Conservation (phyloP, 2,113 vertebrate species). For the Eulemur macaco region DNA sequence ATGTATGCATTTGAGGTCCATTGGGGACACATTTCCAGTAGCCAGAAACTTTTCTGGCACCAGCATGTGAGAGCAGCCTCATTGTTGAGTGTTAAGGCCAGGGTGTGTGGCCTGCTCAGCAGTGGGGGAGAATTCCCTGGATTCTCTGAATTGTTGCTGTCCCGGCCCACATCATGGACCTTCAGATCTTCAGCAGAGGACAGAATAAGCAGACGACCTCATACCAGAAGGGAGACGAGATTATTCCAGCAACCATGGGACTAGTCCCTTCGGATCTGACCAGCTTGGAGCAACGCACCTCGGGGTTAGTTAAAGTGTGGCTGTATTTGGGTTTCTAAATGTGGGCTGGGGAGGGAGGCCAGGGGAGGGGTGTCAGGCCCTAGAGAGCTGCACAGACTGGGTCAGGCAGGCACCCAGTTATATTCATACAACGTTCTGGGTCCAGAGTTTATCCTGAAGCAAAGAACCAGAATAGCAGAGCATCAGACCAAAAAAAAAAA, state of each 20-base stretch:
- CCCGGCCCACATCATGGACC: slow-evolving; percentile 9
- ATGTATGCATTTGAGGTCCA: not conserved
- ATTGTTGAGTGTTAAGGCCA: not conserved
- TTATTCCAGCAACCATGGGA: slow-evolving; percentile 20
- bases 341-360: not conserved
- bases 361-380: too few relatives aligned
- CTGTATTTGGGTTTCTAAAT: not conserved
- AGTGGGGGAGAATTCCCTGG: slow-evolving; percentile 14
- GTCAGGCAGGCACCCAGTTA: not conserved
- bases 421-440: not conserved
- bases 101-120: not conserved
- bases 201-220: slow-evolving; percentile 4
- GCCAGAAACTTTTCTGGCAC: slow-evolving; percentile 15
- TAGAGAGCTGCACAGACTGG: not conserved
- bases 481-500: not conserved
- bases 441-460: not conserved
- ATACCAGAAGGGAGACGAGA: not conserved
- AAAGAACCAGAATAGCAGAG: not conserved
- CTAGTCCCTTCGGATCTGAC: slow-evolving; percentile 34
- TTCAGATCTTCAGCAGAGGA: slow-evolving; percentile 46
- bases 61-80: not conserved
- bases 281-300: not conserved
- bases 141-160: slow-evolving; percentile 56
- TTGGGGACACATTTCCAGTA: not conserved
- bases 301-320: slow-evolving; percentile 28